A percentile compares a stretch with the other conserved stretches of the same genome.
phyloP scores from a whole-genome alignment of 2,888 invertebrate species.

The Athalia rosae region DNA sequence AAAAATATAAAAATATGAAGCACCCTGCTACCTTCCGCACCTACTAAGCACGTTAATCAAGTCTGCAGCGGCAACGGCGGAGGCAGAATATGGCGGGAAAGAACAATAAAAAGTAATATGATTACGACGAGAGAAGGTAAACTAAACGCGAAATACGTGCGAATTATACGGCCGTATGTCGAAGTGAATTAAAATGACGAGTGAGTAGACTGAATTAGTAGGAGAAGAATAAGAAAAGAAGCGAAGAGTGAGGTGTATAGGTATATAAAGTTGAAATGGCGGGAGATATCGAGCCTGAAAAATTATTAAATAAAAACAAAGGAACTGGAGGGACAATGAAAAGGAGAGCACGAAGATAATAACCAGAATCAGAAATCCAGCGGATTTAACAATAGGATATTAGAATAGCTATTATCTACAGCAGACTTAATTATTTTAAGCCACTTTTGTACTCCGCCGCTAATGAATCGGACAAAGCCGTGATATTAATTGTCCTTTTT shows the following conservation, averaged over 20 bases:
- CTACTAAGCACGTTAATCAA: slow-evolving; percentile 15
- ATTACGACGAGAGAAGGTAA: neutral
- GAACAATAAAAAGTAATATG: slow-evolving; percentile 29
- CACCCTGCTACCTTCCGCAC: neutral
- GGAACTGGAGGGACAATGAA: slow-evolving; percentile 57
- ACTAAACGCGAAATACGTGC: neutral
- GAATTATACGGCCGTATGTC: neutral
- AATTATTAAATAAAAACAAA: slow-evolving; percentile 60
- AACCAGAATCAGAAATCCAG: slow-evolving; percentile 61
- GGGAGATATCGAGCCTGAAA: slow-evolving; percentile 47
- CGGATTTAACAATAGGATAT: slow-evolving; percentile 65
- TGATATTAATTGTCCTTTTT: slow-evolving; percentile 43
- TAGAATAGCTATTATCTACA: slow-evolving; percentile 67
- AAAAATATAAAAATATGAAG: neutral
- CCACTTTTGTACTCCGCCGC: slow-evolving; percentile 68
- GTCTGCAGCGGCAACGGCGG: slow-evolving; percentile 1
- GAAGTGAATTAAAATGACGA: too few relatives aligned
- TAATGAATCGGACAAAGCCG: slow-evolving; percentile 69
- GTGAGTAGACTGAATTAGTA: too few relatives aligned
- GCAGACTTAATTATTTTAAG: slow-evolving; percentile 71
- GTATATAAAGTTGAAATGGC: neutral
- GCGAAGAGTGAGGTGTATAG: neutral
- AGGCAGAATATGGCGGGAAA: neutral
- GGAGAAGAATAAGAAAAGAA: neutral
- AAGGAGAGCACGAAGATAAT: slow-evolving; percentile 60